A percentile compares a stretch with the other conserved stretches of the same genome.
These are phyloP conservation scores for Corydoras maculifer DNA, from an alignment of 2,113 vertebrate species.

Conservation along the genomic window DNA sequence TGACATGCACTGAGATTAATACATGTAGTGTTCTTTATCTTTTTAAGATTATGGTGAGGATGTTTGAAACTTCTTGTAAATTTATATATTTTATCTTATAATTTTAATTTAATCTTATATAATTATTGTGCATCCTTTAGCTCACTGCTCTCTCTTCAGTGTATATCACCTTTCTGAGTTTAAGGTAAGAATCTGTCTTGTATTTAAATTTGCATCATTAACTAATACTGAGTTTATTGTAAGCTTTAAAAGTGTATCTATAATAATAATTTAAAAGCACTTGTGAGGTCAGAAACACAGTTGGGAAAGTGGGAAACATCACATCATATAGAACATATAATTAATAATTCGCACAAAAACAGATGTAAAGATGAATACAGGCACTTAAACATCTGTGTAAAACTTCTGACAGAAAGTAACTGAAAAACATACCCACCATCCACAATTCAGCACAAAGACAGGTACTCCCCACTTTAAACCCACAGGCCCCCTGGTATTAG, in stretches of 20 bases:
- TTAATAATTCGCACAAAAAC: too few species aligned
- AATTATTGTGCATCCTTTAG: constrained; percentile 36
- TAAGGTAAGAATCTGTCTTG: constrained; percentile 54
- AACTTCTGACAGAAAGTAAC: neutral
- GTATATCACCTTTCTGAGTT: constrained; percentile 52
- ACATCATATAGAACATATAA: too few species aligned
- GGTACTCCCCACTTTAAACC: neutral
- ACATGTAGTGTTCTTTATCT: neutral
- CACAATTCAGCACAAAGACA: constrained; percentile 28
- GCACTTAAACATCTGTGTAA: neutral
- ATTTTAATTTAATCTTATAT: neutral
- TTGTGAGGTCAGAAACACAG: too few species aligned
- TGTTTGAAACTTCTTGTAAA: neutral
- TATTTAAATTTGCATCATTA: neutral
- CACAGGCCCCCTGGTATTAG: neutral
- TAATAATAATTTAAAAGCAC: neutral
- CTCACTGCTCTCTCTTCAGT: constrained; percentile 47
- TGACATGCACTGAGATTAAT: neutral
- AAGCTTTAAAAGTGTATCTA: neutral
- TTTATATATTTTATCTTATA: neutral
- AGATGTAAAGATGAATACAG: neutral
- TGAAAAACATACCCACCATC: neutral
- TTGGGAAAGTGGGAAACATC: too few species aligned
- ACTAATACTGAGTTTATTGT: neutral
- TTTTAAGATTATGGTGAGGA: too few species aligned